Percentiles rank a stretch among this genome's conserved stretches.
phyloP scores from a whole-genome alignment of 1,140 invertebrate species.

The Temnothorax longispinosus region DNA sequence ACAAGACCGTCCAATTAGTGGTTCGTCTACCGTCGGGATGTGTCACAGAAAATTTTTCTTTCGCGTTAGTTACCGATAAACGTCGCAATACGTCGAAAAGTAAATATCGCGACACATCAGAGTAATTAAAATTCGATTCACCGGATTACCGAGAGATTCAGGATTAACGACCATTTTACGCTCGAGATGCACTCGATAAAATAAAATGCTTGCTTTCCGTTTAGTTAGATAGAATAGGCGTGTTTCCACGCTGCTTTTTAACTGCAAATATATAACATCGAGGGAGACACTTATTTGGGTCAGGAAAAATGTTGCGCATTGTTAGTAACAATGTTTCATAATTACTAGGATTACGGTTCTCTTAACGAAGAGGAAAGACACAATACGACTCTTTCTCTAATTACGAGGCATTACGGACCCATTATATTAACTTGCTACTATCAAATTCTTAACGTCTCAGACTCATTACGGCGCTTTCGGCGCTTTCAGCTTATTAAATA shows the following conservation, averaged over 20 bases:
- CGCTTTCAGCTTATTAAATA: background rate
- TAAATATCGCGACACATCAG: constrained; percentile 15
- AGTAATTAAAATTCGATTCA: constrained; percentile 45
- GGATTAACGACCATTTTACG: constrained; percentile 24
- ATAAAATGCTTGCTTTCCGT: background rate
- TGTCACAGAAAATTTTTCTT: background rate
- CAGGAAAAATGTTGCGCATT: constrained; percentile 38
- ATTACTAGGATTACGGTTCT: constrained; percentile 45
- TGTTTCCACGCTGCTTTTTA: background rate
- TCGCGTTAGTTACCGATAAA: background rate
- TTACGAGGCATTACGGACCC: constrained; percentile 29
- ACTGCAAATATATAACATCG: background rate
- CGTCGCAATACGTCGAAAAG: background rate
- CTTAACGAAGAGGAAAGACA: constrained; percentile 39
- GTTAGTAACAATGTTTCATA: constrained; percentile 32
- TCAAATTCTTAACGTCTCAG: constrained; percentile 30
- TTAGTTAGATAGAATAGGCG: background rate
- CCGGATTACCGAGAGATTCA: constrained; percentile 17
- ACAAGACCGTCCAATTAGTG: background rate
- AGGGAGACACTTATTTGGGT: constrained; percentile 13
- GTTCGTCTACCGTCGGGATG: background rate
- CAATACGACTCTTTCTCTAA: constrained; percentile 36
- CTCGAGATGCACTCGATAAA: background rate
- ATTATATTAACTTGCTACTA: constrained; percentile 46
- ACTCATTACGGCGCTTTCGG: background rate